Base-by-base conservation (phyloP, 2,888 invertebrate genomes). In the Eupithecia vulgata region DNA sequence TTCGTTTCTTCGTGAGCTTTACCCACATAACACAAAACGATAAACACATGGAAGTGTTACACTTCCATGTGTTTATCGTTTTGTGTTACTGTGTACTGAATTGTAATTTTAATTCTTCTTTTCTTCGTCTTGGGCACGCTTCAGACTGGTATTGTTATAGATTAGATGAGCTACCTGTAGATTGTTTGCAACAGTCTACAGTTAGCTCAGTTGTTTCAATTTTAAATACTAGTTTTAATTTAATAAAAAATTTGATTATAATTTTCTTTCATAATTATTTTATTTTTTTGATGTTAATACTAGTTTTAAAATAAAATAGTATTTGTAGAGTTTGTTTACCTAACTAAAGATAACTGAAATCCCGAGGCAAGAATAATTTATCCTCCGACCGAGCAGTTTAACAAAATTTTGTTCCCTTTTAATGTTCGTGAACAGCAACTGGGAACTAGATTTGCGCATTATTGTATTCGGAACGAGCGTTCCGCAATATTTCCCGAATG, bases 401-500 rank as follows among this genome's bases (percentile, higher is more conserved):
- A 70, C 73, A 72, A 81, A 78, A 80, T 78, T 79, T 76, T 73
- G 77, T 72, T 65, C 66, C 79, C 76, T 75, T 82, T 83, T 81
- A 84, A 81, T 83, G 84, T 82, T 80, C 74, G 71, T 75, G 72
- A 81, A 81, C 80, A 80, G 78, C 76, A 74, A 70, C 77, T 74
- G 62, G 73, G 72, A 82, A 82, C 84, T 84, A 84, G 82, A 82
- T 81, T 84, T 80, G 78, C 81, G 81, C 83, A 85, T 89, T 88
- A 87, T 87, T 82, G 84, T 83, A 86, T 85, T 84, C 81, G 76
- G 78, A 84, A 83, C 85, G 82, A 84, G 83, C 84, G 84, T 83
- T 83, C 82, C 83, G 84, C 85, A 87, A 88, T 89, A 89, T 85
- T 84, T 87, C 83, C 84, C 83, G 85, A 85, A 88, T 88, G 84